Conservation (phyloP, 2,113 vertebrate species). For the Pelusios castaneus region DNA sequence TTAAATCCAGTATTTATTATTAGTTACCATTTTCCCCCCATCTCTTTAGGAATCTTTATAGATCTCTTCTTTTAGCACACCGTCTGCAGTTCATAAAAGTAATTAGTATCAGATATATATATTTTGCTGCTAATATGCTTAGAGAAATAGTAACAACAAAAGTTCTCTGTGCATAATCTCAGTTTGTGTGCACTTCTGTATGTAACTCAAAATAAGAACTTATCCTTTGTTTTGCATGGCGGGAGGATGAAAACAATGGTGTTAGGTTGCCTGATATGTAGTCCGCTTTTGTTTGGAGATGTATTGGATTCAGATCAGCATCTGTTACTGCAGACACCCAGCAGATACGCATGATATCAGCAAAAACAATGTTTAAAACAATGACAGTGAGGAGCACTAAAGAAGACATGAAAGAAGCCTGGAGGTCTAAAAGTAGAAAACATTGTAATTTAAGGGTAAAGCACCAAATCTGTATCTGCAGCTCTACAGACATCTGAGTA, state of each 20-base stretch:
- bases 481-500: background rate
- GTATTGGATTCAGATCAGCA: slow-evolving; percentile 6
- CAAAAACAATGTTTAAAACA: slow-evolving; percentile 17
- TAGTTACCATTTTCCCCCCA: accelerated
- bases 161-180: background rate
- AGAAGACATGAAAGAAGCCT: background rate
- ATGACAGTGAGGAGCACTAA: background rate
- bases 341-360: background rate
- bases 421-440: slow-evolving; percentile 1
- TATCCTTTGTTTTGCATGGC: background rate
- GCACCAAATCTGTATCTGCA: background rate
- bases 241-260: background rate
- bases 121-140: background rate
- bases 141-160: background rate
- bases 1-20: background rate
- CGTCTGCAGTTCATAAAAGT: background rate
- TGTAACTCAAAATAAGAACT: background rate
- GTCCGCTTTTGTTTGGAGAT: background rate
- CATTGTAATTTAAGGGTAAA: background rate
- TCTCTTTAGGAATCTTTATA: background rate
- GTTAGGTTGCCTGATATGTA: background rate
- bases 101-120: background rate
- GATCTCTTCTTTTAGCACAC: background rate
- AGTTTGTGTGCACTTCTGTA: background rate
- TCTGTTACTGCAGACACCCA: background rate